Conservation (phyloP, 2,888 invertebrate species). For the Hipparchia sbordonii region DNA sequence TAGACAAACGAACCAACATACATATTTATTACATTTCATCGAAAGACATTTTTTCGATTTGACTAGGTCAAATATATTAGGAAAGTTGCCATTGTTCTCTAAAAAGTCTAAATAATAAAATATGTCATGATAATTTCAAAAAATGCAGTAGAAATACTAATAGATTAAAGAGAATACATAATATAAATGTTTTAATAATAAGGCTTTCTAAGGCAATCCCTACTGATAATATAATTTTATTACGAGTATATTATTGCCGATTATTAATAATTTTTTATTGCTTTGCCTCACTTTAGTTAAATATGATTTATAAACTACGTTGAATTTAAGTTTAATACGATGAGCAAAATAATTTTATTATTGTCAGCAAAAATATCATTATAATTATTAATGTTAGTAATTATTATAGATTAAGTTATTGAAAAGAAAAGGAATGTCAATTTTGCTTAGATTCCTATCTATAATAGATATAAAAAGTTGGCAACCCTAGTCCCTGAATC, state of each 20-base stretch:
- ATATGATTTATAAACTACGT: not conserved
- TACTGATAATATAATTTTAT: not conserved
- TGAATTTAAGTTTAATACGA: not conserved
- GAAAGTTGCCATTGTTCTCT: too few species aligned
- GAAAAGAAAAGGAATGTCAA: not conserved
- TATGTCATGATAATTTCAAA: not conserved
- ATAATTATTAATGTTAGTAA: not conserved
- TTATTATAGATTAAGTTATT: not conserved
- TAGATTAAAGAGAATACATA: not conserved
- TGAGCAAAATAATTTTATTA: conserved; percentile 5
- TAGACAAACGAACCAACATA: too few species aligned
- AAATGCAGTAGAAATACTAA: conserved; percentile 10
- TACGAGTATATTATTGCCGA: not conserved
- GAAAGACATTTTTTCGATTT: too few species aligned
- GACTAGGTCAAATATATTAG: too few species aligned
- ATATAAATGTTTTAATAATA: conserved; percentile 5
- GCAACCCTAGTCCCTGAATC: too few species aligned
- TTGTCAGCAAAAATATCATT: not conserved
- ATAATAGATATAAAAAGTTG: not conserved
- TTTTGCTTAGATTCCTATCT: not conserved
- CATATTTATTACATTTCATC: too few species aligned
- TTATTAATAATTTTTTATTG: conserved; percentile 4
- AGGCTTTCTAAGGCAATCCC: conserved; percentile 11
- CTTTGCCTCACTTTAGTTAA: not conserved
- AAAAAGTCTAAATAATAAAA: not conserved